Evolutionary conservation across 2,113 vertebrate genomes (phyloP), one percentile per base, ranked within the genome.

Genomic region (Puffinus mauretanicus): DNA sequence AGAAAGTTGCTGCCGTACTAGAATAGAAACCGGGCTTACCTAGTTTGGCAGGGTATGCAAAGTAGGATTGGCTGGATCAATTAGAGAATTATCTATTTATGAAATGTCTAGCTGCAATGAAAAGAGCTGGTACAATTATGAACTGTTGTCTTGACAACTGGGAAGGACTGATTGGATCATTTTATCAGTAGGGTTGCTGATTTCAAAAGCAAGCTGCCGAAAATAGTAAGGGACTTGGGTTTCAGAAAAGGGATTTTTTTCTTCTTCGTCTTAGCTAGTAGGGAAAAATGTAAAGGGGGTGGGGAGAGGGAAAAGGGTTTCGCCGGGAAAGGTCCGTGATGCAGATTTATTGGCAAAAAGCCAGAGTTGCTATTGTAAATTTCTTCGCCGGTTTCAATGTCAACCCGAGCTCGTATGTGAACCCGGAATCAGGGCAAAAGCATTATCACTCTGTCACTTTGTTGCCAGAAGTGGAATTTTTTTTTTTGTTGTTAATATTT

Each of bases 351-450:
- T 98, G 98, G 98, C 98, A 97, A 97, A 97, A 97, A 97, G 97
- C 98, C 98, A 97, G 97, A 97, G 96, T 97, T 97, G 97, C 97
- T 98, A 97, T 98, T 98, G 98, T 98, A 97, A 98, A 98, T 98
- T 98, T 98, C 96, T 91, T 97, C 89, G 92, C 97, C 51, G 82
- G 97, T 98, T 98, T 98, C 98, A 98, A 85, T 98, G 98, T 98
- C 98, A 98, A 97, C 97, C 97, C 96, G 93, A 98, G 97, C 97
- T 98, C 97, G 98, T 98, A 99, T 98, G 98, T 98, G 98, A 99
- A 99, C 99, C 98, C 98, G 97, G 98, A 99, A 99, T 99, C 98
- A 98, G 98, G 97, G 98, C 98, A 98, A 98, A 98, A 98, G 98
- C 98, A 98, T 99, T 99, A 98, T 99, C 98, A 97, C 97, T 98